These are phyloP conservation scores for Calephelis perditalis DNA, from an alignment of 2,888 invertebrate genomes.

Conservation along the genomic window DNA sequence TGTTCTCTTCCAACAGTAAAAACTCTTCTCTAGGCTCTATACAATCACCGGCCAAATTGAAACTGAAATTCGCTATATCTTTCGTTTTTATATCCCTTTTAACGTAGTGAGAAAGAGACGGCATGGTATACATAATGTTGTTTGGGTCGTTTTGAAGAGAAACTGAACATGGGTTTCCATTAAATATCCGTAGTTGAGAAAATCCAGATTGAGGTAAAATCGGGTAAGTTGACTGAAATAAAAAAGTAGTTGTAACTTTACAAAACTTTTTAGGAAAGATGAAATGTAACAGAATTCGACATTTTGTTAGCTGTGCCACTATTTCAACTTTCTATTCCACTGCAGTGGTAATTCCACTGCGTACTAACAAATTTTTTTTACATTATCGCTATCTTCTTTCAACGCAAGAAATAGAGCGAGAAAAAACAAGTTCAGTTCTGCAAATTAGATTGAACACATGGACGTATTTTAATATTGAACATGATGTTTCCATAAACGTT, in stretches of 20 bases:
- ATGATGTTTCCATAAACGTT: no score
- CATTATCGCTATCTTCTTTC: no score
- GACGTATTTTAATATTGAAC: no score
- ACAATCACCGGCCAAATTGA: constrained; percentile 44
- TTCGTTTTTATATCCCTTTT: constrained; percentile 41
- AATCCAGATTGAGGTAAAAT: constrained; percentile 69
- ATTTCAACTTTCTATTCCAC: no score
- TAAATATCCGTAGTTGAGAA: constrained; percentile 80
- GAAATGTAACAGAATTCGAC: no score
- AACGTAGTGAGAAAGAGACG: constrained; percentile 42
- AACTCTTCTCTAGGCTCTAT: constrained; percentile 37
- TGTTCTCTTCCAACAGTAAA: constrained; percentile 46
- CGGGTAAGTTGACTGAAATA: constrained; percentile 76
- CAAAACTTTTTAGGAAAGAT: no score
- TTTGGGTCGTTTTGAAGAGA: constrained; percentile 66
- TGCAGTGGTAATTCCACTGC: no score
- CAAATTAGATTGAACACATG: no score
- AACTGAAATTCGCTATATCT: constrained; percentile 33
- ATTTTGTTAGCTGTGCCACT: no score
- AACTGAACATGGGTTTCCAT: constrained; percentile 67
- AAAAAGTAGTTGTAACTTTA: not conserved
- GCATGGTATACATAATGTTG: constrained; percentile 48
- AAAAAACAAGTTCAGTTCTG: no score
- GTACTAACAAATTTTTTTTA: no score
- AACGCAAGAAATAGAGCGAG: no score